Evolutionary conservation across 2,113 vertebrate genomes (phyloP).

Genomic region (Serranochromis macrocephalus): DNA sequence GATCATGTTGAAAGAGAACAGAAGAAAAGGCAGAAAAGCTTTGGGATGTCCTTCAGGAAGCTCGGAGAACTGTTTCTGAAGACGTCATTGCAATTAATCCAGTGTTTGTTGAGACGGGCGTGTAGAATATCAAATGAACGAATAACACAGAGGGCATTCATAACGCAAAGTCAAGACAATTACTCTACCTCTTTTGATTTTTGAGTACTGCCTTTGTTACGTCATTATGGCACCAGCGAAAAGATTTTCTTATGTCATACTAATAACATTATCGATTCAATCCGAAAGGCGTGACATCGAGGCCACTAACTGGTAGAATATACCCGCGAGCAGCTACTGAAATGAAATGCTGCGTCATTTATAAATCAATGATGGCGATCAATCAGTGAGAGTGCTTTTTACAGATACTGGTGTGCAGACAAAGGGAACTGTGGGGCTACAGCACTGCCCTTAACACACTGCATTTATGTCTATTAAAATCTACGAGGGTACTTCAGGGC

Average conservation of each 20-base stretch:
- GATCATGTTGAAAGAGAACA: background rate
- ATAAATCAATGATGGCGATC: conserved; percentile 42
- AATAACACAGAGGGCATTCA: background rate
- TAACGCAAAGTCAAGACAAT: background rate
- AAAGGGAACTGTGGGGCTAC: background rate
- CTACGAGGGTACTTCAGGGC: background rate
- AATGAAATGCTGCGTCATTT: conserved; percentile 37
- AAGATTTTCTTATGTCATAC: background rate
- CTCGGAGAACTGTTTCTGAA: rapidly evolving
- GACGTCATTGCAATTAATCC: background rate
- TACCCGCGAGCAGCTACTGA: conserved; percentile 26
- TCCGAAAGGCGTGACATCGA: conserved; percentile 14
- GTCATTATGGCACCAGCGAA: background rate
- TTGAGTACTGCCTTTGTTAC: background rate
- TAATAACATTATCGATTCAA: conserved; percentile 38
- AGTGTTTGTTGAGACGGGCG: background rate
- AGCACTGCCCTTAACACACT: background rate
- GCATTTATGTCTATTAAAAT: background rate
- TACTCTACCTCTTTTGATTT: background rate
- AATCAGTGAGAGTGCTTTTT: conserved; percentile 5
- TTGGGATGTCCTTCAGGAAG: background rate
- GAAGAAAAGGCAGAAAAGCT: background rate
- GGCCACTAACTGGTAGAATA: conserved; percentile 23
- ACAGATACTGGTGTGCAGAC: background rate
- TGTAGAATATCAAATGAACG: background rate